A percentile compares a stretch with the other conserved stretches of the same genome.
phyloP scores from a whole-genome alignment of 2,888 invertebrate genomes.

The Sericinus montela region DNA sequence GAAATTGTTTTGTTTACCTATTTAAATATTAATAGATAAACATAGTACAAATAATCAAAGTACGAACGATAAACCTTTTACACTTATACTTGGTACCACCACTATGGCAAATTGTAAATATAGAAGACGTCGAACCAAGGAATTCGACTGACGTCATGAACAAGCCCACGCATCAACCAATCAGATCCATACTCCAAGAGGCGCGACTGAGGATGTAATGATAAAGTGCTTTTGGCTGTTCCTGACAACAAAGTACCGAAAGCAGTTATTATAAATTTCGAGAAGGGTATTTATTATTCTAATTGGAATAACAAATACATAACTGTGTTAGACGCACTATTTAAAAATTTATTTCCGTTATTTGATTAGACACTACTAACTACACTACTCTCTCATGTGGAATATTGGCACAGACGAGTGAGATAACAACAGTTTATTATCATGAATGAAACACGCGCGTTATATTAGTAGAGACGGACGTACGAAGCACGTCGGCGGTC shows the following conservation, averaged over 20 bases:
- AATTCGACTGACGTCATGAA: conserved; percentile 72
- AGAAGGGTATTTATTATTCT: neutral
- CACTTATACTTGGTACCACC: conserved; percentile 23
- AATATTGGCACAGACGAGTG: conserved; percentile 37
- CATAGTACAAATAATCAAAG: no score
- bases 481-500: conserved; percentile 43
- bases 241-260: neutral
- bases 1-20: no score
- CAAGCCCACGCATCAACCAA: conserved; percentile 74
- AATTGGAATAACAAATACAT: conserved; percentile 11
- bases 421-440: conserved; percentile 59
- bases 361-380: conserved; percentile 18
- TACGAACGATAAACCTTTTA: no score
- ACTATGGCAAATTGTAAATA: conserved; percentile 57
- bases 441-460: conserved; percentile 70
- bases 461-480: conserved; percentile 33
- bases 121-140: conserved; percentile 53
- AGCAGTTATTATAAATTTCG: neutral
- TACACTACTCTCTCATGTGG: conserved; percentile 28
- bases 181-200: conserved; percentile 75
- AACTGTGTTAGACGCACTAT: conserved; percentile 1
- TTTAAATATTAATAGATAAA: no score
- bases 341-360: conserved; percentile 15
- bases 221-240: conserved; percentile 27
- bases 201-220: conserved; percentile 77